A percentile compares a stretch with the other conserved stretches of the same genome.
phyloP scores from a whole-genome alignment of 2,113 vertebrate genomes.

The Chrysemys picta region DNA sequence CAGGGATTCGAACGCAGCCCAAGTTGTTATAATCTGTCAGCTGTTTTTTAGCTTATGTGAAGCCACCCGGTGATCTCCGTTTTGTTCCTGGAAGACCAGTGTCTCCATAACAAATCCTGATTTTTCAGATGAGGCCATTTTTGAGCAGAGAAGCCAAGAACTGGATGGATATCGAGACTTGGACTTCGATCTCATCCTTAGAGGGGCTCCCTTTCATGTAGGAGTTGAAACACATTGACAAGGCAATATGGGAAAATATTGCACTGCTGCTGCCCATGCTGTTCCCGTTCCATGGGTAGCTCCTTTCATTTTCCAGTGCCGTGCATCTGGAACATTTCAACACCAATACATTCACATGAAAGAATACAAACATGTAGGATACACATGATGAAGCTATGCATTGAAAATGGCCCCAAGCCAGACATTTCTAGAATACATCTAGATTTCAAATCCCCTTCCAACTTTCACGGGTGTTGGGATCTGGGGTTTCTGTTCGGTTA shows the following conservation, averaged over 20 bases:
- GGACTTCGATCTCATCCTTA: background rate
- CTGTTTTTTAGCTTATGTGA: background rate
- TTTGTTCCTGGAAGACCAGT: background rate
- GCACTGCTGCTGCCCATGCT: background rate
- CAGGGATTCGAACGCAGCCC: background rate
- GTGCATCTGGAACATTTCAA: background rate
- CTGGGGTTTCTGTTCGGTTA: background rate
- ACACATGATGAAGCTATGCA: background rate
- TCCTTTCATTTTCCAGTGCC: background rate
- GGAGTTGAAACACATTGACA: background rate
- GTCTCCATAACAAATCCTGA: background rate
- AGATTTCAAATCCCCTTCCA: background rate
- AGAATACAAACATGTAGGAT: background rate
- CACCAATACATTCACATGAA: background rate
- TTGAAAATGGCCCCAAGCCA: background rate
- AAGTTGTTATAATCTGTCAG: background rate
- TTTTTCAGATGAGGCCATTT: accelerated
- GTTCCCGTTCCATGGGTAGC: background rate
- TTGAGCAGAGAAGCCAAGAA: background rate
- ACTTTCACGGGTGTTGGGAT: background rate
- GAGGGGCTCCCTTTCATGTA: background rate
- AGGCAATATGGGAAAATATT: background rate
- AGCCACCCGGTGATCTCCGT: background rate
- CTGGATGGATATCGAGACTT: background rate
- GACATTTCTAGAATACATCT: background rate